These are phyloP conservation scores for Pungitius pungitius DNA, from an alignment of 2,113 vertebrate genomes.

Conservation along the genomic window DNA sequence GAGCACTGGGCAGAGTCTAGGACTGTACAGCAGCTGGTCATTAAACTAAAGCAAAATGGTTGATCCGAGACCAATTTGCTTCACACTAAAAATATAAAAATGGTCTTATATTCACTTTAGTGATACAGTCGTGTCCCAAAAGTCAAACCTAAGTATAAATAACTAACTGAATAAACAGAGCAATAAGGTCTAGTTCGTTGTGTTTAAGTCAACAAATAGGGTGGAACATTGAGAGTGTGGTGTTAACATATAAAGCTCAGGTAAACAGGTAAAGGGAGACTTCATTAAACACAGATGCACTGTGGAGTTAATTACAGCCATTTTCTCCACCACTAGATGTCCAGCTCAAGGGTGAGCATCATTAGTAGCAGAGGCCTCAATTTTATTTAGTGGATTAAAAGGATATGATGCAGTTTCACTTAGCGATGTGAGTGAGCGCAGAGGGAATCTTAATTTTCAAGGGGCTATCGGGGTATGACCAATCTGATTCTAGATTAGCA, in stretches of 20 bases:
- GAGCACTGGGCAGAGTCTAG: slow-evolving; percentile 13
- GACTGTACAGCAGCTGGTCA: slow-evolving; percentile 8
- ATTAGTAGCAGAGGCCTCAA: slow-evolving; percentile 9
- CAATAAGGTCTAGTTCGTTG: not conserved
- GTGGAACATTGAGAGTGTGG: not conserved
- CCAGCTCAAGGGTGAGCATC: slow-evolving; percentile 36
- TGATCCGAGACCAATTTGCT: slow-evolving; percentile 39
- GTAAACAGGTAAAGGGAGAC: slow-evolving; percentile 3
- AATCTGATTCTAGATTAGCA: slow-evolving; percentile 31
- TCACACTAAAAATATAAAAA: slow-evolving; percentile 23
- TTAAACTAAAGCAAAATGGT: slow-evolving; percentile 25
- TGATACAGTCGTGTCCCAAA: slow-evolving; percentile 25
- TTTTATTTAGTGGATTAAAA: slow-evolving; percentile 45
- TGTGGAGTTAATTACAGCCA: not conserved
- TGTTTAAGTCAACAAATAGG: slow-evolving; percentile 8
- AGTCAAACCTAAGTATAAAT: slow-evolving; percentile 11
- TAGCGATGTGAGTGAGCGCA: slow-evolving; percentile 1
- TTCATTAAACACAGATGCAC: slow-evolving; percentile 7
- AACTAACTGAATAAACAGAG: not conserved
- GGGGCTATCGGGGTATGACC: not conserved
- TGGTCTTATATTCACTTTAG: slow-evolving; percentile 34
- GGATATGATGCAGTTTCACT: slow-evolving; percentile 34
- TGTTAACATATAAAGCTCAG: not conserved
- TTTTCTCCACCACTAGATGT: slow-evolving; percentile 67
- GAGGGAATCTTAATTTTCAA: slow-evolving; percentile 22